Conservation (phyloP, 1,140 invertebrate species). For the Micrasema minimum region DNA sequence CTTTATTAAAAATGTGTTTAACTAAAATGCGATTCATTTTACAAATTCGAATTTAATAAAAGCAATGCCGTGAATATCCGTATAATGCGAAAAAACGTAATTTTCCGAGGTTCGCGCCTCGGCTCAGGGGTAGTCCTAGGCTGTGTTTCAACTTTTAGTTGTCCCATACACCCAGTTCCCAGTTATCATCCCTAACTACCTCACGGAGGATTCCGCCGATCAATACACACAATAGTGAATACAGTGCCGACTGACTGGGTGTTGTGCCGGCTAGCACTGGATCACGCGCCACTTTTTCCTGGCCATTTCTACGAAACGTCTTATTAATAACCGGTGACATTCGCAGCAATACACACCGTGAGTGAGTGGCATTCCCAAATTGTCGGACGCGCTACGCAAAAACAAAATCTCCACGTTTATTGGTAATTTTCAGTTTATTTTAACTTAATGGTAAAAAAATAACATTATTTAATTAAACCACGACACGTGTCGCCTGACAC, state of each 20-base stretch:
- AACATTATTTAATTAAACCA: too few relatives aligned
- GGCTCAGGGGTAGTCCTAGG: conserved; percentile 13
- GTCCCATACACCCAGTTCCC: conserved; percentile 22
- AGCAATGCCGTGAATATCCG: too few relatives aligned
- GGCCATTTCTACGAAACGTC: neutral
- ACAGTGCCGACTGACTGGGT: conserved; percentile 2
- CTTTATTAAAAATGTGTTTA: too few relatives aligned
- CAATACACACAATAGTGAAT: conserved; percentile 1
- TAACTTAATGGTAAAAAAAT: too few relatives aligned
- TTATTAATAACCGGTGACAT: conserved; percentile 9
- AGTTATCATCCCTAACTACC: conserved; percentile 10
- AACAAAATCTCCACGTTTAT: too few relatives aligned
- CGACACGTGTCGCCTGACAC: too few relatives aligned
- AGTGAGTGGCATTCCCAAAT: neutral
- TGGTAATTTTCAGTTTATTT: too few relatives aligned
- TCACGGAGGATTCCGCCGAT: neutral
- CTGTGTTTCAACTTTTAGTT: neutral
- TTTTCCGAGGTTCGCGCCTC: conserved; percentile 17
- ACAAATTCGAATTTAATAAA: too few relatives aligned
- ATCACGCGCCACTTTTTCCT: conserved; percentile 12
- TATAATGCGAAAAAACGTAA: too few relatives aligned
- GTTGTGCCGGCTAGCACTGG: conserved; percentile 8
- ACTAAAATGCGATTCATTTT: too few relatives aligned
- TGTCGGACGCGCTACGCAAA: too few relatives aligned
- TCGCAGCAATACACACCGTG: neutral